Conservation (phyloP, 2,888 invertebrate genomes). For the Phaedon cochleariae region DNA sequence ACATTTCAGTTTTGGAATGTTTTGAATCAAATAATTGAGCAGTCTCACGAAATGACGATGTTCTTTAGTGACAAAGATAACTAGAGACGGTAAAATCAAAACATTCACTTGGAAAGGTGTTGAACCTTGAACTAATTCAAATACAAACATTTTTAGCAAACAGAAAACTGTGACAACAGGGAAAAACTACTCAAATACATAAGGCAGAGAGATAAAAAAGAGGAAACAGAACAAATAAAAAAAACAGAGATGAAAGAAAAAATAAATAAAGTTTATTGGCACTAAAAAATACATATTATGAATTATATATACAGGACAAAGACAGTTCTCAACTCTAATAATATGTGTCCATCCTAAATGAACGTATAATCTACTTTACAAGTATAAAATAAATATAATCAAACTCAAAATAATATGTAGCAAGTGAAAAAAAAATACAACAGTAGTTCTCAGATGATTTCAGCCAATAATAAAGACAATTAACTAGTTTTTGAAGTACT, state of each 20-base stretch:
- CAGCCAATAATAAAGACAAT: too few relatives aligned
- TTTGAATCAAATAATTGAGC: background rate
- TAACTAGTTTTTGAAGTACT: too few relatives aligned
- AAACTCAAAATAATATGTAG: background rate
- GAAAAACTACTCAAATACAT: constrained; percentile 5
- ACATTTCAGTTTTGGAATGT: background rate
- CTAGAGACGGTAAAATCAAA: too few relatives aligned
- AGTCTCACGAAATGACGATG: background rate
- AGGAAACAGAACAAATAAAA: constrained; percentile 19
- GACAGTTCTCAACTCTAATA: constrained; percentile 5
- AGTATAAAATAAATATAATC: constrained; percentile 1
- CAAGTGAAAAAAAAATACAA: background rate
- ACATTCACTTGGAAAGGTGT: background rate
- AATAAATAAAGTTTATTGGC: constrained; percentile 30
- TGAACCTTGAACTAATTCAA: background rate
- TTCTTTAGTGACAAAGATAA: too few relatives aligned
- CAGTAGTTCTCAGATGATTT: too few relatives aligned
- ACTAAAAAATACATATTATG: constrained; percentile 22
- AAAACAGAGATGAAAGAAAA: constrained; percentile 26
- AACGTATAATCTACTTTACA: constrained; percentile 17
- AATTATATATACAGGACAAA: constrained; percentile 25
- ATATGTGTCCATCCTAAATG: constrained; percentile 6
- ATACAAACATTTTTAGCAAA: too few relatives aligned
- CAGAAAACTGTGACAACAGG: too few relatives aligned
- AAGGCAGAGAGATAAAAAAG: constrained; percentile 16